Percentiles rank a stretch among this genome's conserved stretches.
Conservation (phyloP, 2,113 vertebrate genomes). For the Salvelinus alpinus region DNA sequence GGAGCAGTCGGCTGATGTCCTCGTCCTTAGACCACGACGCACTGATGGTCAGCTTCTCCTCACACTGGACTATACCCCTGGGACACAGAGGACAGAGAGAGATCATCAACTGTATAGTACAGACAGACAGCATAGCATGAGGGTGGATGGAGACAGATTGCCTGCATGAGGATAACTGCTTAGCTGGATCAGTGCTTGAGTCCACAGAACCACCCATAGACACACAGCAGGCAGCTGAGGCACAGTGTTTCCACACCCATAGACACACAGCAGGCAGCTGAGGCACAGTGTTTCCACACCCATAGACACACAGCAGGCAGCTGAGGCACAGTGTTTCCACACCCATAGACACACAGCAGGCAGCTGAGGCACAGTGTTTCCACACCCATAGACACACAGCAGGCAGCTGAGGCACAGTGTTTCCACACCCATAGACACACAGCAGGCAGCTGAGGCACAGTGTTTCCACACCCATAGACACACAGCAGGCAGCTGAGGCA, state of each 20-base stretch:
- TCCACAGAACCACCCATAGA: slow-evolving; percentile 16
- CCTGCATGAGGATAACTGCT: slow-evolving; percentile 38
- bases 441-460: slow-evolving; percentile 1
- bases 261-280: slow-evolving; percentile 5
- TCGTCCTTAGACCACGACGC: slow-evolving; percentile 98
- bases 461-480: slow-evolving; percentile 26
- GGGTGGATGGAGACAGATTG: slow-evolving; percentile 32
- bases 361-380: slow-evolving; percentile 22
- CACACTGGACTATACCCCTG: slow-evolving; percentile 75
- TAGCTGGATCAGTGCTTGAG: slow-evolving; percentile 17
- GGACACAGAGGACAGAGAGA: not conserved
- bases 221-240: slow-evolving; percentile 55
- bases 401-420: slow-evolving; percentile 19
- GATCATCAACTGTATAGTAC: slow-evolving; percentile 2
- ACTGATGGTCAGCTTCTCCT: too few species aligned
- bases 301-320: slow-evolving; percentile 26
- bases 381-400: slow-evolving; percentile 30
- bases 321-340: slow-evolving; percentile 24
- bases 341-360: slow-evolving; percentile 29
- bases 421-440: slow-evolving; percentile 33
- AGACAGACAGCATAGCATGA: slow-evolving; percentile 10
- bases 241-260: slow-evolving; percentile 37
- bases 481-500: slow-evolving; percentile 54
- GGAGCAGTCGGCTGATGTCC: slow-evolving; percentile 93
- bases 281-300: slow-evolving; percentile 27